Conservation (phyloP, 2,113 vertebrate species). For the Myrmecophaga tridactyla region DNA sequence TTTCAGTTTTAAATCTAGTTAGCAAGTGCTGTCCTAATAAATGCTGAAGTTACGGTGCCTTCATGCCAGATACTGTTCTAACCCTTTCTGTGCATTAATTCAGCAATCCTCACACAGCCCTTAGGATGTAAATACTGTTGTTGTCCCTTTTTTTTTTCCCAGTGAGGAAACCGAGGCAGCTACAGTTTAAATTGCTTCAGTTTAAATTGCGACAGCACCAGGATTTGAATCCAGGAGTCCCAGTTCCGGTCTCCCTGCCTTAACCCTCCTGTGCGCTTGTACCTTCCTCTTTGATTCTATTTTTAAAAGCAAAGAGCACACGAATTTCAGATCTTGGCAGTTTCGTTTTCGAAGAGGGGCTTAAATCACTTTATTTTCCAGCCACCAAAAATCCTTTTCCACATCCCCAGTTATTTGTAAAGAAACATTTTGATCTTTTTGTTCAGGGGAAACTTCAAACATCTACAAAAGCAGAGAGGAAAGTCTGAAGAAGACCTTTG, state of each 20-base stretch:
- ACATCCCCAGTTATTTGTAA: background rate
- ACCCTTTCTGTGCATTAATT: background rate
- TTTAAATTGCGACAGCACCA: background rate
- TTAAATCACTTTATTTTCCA: background rate
- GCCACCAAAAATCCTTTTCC: background rate
- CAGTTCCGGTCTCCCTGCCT: background rate
- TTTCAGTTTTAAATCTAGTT: background rate
- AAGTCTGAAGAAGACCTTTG: background rate
- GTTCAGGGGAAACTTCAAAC: background rate
- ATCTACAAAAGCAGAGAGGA: background rate
- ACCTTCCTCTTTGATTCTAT: background rate
- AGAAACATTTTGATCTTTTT: background rate
- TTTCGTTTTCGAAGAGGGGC: background rate
- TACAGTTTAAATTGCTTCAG: background rate
- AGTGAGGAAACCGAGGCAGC: background rate
- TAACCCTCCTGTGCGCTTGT: no score
- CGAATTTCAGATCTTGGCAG: background rate
- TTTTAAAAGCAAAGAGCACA: background rate
- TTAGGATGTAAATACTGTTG: background rate
- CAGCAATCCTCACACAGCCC: background rate
- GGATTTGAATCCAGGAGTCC: background rate
- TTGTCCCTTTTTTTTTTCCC: background rate
- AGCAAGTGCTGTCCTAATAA: background rate
- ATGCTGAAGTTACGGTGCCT: background rate
- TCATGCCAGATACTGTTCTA: background rate